These are phyloP conservation scores for Pseudomyrmex pallidus DNA, from an alignment of 1,140 invertebrate genomes.

Conservation along the genomic window DNA sequence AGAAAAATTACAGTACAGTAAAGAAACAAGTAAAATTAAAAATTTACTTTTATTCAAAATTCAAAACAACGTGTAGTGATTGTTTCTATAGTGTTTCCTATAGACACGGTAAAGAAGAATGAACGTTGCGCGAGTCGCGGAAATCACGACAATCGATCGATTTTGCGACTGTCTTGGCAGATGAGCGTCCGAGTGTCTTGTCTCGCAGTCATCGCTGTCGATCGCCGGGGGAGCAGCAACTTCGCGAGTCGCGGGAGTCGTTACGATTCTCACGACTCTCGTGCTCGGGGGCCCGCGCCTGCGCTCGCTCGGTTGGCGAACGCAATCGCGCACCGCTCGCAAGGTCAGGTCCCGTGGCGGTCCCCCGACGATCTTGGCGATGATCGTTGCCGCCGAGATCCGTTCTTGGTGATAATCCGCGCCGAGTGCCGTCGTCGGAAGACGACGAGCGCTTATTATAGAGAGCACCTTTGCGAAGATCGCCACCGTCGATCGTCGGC, in stretches of 20 bases:
- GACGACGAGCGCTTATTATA: background rate
- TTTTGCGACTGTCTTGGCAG: conserved; percentile 43
- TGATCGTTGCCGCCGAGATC: conserved; percentile 50
- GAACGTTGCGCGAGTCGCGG: conserved; percentile 21
- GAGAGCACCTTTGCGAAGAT: conserved; percentile 4
- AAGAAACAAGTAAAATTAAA: too few species aligned
- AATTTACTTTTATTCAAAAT: conserved; percentile 3
- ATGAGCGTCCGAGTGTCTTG: background rate
- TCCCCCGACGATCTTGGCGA: conserved; percentile 70
- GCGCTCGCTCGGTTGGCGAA: conserved; percentile 54
- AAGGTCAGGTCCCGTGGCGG: conserved; percentile 68
- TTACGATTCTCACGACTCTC: conserved; percentile 76
- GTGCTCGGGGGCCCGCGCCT: conserved; percentile 39
- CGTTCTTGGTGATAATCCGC: conserved; percentile 53
- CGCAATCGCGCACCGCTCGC: conserved; percentile 41
- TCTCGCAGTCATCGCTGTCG: conserved; percentile 35
- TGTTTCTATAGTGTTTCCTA: conserved; percentile 52
- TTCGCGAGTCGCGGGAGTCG: conserved; percentile 64
- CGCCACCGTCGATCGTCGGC: conserved; percentile 1
- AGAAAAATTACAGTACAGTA: too few species aligned
- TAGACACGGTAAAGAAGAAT: conserved; percentile 55
- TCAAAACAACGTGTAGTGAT: background rate
- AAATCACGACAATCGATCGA: conserved; percentile 48
- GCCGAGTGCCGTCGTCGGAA: conserved; percentile 19
- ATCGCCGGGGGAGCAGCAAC: conserved; percentile 22